Percentiles rank a stretch among this genome's conserved stretches.
Evolutionary conservation across 2,113 vertebrate genomes (phyloP).

Genomic region (Mobula birostris): DNA sequence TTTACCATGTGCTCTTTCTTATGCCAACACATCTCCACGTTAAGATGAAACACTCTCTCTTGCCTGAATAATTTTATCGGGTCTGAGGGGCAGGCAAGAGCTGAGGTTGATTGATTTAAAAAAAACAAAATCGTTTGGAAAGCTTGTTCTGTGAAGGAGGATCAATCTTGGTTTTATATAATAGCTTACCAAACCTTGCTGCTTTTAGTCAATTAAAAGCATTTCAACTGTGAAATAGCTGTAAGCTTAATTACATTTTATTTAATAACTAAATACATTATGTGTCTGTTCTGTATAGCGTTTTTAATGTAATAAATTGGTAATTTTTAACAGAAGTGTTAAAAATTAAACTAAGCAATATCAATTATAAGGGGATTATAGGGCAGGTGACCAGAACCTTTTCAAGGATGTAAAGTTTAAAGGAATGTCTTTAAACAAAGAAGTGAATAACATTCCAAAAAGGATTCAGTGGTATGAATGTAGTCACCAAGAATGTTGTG

Average conservation of each 20-base stretch:
- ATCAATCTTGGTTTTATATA: not conserved
- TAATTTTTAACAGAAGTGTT: too few relatives aligned
- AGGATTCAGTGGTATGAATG: too few relatives aligned
- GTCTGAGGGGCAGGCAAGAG: not conserved
- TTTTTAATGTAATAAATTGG: too few relatives aligned
- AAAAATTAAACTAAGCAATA: too few relatives aligned
- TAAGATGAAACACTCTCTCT: not conserved
- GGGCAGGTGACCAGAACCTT: too few relatives aligned
- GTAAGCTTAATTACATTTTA: not conserved
- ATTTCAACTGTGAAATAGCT: not conserved
- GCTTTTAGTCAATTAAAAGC: not conserved
- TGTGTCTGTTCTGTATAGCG: too few relatives aligned
- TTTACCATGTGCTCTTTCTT: not conserved
- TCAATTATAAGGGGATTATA: too few relatives aligned
- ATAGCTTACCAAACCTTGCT: not conserved
- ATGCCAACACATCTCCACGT: not conserved
- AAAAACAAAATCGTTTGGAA: not conserved
- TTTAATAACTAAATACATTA: not conserved
- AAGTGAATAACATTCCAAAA: too few relatives aligned
- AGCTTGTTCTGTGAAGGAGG: not conserved
- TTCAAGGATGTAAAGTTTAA: too few relatives aligned
- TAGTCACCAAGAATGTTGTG: too few relatives aligned
- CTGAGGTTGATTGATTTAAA: not conserved
- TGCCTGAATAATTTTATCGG: not conserved
- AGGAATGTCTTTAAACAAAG: too few relatives aligned